Evolutionary conservation across 92 coral and sea anemone genomes (phyloP).

Genomic region (Siderastrea siderea): DNA sequence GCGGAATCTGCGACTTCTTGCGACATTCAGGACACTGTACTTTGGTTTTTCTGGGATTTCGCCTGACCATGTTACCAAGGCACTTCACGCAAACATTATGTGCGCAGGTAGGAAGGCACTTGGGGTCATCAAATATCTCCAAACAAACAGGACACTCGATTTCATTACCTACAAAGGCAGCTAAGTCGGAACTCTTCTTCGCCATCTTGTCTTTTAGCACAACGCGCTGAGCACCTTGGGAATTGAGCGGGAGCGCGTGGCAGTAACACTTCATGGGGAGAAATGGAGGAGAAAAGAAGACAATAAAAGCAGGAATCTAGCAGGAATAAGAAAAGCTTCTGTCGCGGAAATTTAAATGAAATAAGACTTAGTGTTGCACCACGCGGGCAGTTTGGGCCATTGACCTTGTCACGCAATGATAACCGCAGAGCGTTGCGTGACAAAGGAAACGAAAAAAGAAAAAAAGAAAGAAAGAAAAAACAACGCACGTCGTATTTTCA

Average conservation of each 20-base stretch:
- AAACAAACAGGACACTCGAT: conserved; percentile 68
- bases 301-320: no score
- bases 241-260: no score
- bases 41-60: background rate
- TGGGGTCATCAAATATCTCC: conserved; percentile 65
- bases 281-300: background rate
- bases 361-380: no score
- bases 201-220: background rate
- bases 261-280: no score
- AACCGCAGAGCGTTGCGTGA: no score
- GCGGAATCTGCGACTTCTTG: conserved; percentile 36
- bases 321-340: background rate
- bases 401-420: no score
- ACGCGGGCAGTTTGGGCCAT: no score
- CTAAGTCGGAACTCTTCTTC: background rate
- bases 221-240: background rate
- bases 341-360: background rate
- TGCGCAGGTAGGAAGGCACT: conserved; percentile 65
- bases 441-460: no score
- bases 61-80: conserved; percentile 17
- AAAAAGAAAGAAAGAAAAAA: no score
- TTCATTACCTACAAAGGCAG: conserved; percentile 45
- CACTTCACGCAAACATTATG: conserved; percentile 64
- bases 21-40: conserved; percentile 61
- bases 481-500: no score